phyloP scores from a whole-genome alignment of 2,888 invertebrate species.

The Mesopsocus fuscifrons region DNA sequence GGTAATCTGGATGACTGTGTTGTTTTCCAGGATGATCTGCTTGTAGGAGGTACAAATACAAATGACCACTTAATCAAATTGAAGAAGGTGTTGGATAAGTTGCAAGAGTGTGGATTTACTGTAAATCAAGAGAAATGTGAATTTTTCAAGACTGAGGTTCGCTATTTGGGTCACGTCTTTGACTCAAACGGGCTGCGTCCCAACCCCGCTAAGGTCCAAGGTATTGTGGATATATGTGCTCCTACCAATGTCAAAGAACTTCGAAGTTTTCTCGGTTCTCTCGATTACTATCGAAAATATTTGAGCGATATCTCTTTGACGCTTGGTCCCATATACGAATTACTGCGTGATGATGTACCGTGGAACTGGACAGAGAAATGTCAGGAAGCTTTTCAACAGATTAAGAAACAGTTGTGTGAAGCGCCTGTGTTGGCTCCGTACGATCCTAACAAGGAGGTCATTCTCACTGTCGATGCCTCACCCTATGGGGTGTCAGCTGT shows the following conservation, averaged over 20 bases:
- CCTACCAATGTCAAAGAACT: not conserved
- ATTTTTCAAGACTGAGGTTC: not conserved
- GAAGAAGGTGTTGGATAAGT: no score
- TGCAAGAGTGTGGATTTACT: not conserved
- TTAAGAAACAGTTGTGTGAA: not conserved
- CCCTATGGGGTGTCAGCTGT: not conserved
- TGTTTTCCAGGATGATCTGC: no score
- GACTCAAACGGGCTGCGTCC: not conserved
- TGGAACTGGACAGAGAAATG: not conserved
- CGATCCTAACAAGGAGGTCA: not conserved
- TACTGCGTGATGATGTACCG: not conserved
- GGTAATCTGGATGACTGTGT: no score
- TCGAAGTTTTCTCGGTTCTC: not conserved
- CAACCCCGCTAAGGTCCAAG: not conserved
- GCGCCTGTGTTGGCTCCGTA: not conserved
- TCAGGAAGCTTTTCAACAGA: not conserved
- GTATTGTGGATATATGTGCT: not conserved
- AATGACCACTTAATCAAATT: no score
- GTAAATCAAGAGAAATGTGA: not conserved
- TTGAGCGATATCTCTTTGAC: not conserved
- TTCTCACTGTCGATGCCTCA: not conserved
- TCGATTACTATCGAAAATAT: not conserved
- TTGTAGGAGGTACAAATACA: no score
- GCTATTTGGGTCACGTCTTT: not conserved
- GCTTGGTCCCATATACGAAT: not conserved